Evolutionary conservation across 2,888 invertebrate genomes (phyloP), one percentile per base, ranked within the genome.

Genomic region (Ophion ventricosus): DNA sequence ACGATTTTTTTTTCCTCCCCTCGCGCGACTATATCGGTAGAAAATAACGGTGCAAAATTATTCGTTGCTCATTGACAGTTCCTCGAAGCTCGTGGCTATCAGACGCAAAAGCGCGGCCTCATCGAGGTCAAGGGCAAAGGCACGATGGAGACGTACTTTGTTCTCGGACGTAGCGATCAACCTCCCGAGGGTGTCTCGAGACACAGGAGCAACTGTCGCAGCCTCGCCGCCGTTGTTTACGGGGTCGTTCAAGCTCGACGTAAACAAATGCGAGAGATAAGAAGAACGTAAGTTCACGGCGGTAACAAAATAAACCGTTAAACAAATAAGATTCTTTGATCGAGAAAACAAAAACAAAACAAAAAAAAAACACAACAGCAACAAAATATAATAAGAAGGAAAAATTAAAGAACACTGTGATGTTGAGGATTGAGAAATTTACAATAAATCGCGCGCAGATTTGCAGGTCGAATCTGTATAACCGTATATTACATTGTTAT

Each of bases 61-160:
- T 35, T 23, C 2, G 5, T 17, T 20, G 0, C 57, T n/a, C n/a
- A n/a, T 74, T 57, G 2, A 11, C 92, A 98, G 98, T 95, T 97
- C 86, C 93, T 98, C 84, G 96, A 96, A 87, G 94, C 95, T 1
- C 94, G 96, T 83, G 97, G 97, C 1, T 98, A 97, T 93, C 95
- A 95, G 86, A 94, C 97, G 57, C 95, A 96, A 89, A 94, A 96
- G 89, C 95, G 99, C n/a, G 99, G 99, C 0, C 94, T 96, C 79
- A 96, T 99, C 80, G 96, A 96, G 84, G 98, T 99, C 40, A 99
- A 99, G 93, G 99, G 99, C 83, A 99, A 99, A 93, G 99, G 99
- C 0, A 96, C 96, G 87, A 98, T 99, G 98, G 97, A 98, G 93
- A 99, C 98, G n/a, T 98, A 97, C 94, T 98, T 97, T 94, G 97